Base-by-base conservation (phyloP, 2,113 vertebrate genomes). In the Scolopax mira region DNA sequence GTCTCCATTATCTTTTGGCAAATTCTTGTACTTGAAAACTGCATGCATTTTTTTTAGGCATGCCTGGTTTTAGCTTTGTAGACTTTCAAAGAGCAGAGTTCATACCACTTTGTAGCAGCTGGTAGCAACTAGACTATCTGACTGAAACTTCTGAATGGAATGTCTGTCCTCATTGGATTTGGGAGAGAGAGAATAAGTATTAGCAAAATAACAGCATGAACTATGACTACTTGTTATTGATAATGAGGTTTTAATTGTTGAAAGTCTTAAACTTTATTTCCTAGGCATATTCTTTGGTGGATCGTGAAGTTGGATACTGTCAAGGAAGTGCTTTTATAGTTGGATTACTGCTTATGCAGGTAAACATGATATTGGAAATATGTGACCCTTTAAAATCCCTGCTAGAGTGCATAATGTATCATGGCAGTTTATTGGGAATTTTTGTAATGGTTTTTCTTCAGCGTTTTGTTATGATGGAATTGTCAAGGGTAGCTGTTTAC, bases 281-380 rank as follows among this genome's bases (percentile, higher is more conserved):
- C 60, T 93, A 99, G 99, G 99, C 99, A 7, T 99, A 99, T 97
- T 99, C 99, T 78, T 97, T 99, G 98, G 99, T 99, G 97, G 99
- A 99, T 97, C 98, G 99, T 30, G 99, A 99, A 88, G 99, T 99
- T 67, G 99, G 99, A 62, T 99, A 99, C 91, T 99, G 99, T 97
- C 99, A 99, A 97, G 99, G 99, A 95, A 99, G 99, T 27, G 99
- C 99, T 64, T 99, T 99, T 97, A 99, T 99, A 80, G 99, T 99
- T 57, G 99, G 99, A 90, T 98, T 99, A 82, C 98, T 99, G 44
- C 99, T 99, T 95, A 99, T 99, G 99, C 99, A 99, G 99, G 99
- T 99, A 98, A 98, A 91, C 27, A 14, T 18, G 51, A 41, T 35
- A 54, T 14, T 79, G 85, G 27, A 71, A 58, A 64, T 42, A 28